These are phyloP conservation scores for Cacoxenus indagator DNA, from an alignment of 2,888 invertebrate genomes.

Conservation along the genomic window DNA sequence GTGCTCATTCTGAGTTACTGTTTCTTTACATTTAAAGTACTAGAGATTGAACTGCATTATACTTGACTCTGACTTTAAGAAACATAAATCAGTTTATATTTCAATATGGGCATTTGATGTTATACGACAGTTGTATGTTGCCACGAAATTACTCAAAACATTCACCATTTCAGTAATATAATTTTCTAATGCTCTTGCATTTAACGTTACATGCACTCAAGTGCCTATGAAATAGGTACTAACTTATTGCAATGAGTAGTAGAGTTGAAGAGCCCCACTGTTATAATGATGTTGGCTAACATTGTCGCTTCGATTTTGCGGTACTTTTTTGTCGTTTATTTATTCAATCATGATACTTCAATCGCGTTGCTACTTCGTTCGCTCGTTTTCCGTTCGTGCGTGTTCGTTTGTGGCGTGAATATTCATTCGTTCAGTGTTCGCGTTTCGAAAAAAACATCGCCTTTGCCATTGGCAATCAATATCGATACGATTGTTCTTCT, in stretches of 20 bases:
- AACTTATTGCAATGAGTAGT: too few relatives aligned
- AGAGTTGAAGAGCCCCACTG: slow-evolving; percentile 34
- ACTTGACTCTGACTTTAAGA: neutral
- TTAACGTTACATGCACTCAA: too few relatives aligned
- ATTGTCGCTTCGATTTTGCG: neutral
- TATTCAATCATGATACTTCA: slow-evolving; percentile 64
- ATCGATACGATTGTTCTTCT: neutral
- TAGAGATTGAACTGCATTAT: neutral
- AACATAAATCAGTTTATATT: too few relatives aligned
- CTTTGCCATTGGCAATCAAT: neutral
- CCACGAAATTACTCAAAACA: too few relatives aligned
- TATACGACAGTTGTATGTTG: too few relatives aligned
- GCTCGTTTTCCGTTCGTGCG: slow-evolving; percentile 7
- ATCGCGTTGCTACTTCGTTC: slow-evolving; percentile 51
- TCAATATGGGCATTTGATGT: too few relatives aligned
- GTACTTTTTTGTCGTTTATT: slow-evolving; percentile 45
- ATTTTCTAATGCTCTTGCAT: too few relatives aligned
- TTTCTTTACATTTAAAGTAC: slow-evolving; percentile 6
- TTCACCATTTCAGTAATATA: too few relatives aligned
- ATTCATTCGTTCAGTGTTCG: neutral
- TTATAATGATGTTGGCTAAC: slow-evolving; percentile 46
- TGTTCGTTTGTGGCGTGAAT: neutral
- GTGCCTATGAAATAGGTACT: too few relatives aligned
- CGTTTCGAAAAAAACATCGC: neutral
- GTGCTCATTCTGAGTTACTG: neutral